phyloP scores from a whole-genome alignment of 2,888 invertebrate species.

The Lasioglossum villosulum region DNA sequence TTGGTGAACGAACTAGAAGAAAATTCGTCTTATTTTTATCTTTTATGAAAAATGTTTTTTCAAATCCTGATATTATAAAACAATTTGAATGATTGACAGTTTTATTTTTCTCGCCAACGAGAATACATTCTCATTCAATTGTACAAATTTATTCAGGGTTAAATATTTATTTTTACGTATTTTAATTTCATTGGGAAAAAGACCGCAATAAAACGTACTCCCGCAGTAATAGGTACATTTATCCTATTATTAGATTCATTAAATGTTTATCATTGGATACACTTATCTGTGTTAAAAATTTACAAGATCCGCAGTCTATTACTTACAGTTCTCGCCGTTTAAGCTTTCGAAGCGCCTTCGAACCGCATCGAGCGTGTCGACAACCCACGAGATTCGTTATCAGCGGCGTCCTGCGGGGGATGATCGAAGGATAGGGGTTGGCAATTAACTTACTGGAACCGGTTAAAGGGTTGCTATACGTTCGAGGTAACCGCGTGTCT shows the following conservation, averaged over 20 bases:
- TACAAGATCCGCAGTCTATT: background rate
- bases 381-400: background rate
- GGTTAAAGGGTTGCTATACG: background rate
- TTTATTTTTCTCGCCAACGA: no score
- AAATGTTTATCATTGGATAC: background rate
- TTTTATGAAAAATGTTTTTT: no score
- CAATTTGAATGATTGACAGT: no score
- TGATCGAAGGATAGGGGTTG: constrained; percentile 1
- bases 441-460: constrained; percentile 27
- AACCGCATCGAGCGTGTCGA: background rate
- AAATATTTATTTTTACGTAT: no score
- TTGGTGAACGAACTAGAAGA: no score
- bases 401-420: constrained; percentile 6
- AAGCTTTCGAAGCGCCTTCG: background rate
- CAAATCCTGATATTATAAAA: no score
- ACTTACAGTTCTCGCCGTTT: background rate
- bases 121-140: no score
- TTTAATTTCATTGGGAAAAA: no score
- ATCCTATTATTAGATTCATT: background rate
- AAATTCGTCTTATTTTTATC: no score
- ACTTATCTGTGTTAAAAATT: background rate
- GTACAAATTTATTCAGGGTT: no score
- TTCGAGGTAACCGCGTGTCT: constrained; percentile 14
- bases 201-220: no score
- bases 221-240: no score